phyloP scores from a whole-genome alignment of 1,140 invertebrate genomes.

The Diuraphis noxia region DNA sequence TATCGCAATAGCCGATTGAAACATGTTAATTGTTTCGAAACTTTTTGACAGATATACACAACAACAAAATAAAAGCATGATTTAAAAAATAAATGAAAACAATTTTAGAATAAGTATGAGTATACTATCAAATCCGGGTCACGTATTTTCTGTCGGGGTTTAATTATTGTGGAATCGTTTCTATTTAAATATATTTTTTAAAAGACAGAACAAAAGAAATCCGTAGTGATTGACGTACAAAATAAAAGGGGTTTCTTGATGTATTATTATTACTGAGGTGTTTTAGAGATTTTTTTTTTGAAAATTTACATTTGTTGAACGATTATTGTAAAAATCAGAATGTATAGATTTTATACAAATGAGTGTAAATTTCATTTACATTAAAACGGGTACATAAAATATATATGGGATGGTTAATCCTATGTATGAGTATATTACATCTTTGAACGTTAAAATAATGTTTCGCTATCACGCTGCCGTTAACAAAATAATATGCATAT shows the following conservation, averaged over 20 bases:
- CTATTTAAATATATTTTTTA: neutral
- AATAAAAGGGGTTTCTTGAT: neutral
- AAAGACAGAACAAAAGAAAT: neutral
- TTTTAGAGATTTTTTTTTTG: neutral
- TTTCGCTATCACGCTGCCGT: neutral
- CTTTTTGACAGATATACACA: neutral
- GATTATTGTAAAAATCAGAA: neutral
- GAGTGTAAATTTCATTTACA: neutral
- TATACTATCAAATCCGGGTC: neutral
- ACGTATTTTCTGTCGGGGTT: neutral
- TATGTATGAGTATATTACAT: neutral
- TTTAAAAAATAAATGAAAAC: too few species aligned
- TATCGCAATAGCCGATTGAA: neutral
- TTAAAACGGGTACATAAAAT: neutral
- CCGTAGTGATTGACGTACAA: neutral
- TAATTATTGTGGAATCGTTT: neutral
- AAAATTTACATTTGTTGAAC: neutral
- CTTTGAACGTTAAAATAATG: neutral
- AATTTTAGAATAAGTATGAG: too few species aligned
- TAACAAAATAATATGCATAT: neutral
- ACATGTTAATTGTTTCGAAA: neutral
- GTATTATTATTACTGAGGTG: neutral
- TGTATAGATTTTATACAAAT: neutral
- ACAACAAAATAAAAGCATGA: too few species aligned
- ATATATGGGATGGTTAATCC: neutral